Conservation (phyloP, 1,140 invertebrate species). For the Aethina tumida region DNA sequence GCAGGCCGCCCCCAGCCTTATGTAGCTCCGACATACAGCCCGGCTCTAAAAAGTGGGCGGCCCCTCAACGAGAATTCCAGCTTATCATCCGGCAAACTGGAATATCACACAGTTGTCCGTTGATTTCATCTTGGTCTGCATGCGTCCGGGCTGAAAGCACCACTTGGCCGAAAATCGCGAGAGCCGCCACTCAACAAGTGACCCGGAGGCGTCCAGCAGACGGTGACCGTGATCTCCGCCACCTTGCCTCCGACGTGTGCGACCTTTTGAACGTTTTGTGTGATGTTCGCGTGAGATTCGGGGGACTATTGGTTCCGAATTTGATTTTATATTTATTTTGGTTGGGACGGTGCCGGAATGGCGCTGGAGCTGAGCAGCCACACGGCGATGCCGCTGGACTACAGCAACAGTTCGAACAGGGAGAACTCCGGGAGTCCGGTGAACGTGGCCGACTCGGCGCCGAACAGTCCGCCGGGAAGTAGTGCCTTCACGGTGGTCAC, state of each 20-base stretch:
- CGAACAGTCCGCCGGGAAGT: conserved; percentile 27
- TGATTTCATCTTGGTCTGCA: conserved; percentile 21
- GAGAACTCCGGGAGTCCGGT: conserved; percentile 28
- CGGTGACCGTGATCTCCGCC: not conserved
- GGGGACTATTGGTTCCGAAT: not conserved
- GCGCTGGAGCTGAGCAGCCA: conserved; percentile 33
- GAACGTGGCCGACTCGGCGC: conserved; percentile 26
- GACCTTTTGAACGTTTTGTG: conserved; percentile 5
- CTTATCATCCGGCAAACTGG: conserved; percentile 22
- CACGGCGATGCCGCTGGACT: conserved; percentile 33
- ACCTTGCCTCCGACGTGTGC: not conserved
- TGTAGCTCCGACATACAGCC: conserved; percentile 8
- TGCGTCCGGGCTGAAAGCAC: conserved; percentile 19
- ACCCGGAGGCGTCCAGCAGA: not conserved
- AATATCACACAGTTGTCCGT: conserved; percentile 28
- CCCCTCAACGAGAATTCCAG: conserved; percentile 16
- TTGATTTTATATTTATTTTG: not conserved
- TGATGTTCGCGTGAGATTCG: not conserved
- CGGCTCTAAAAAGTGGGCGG: conserved; percentile 2
- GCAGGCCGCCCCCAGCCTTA: conserved; percentile 13
- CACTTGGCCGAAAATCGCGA: conserved; percentile 2
- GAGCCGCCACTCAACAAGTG: too few species aligned
- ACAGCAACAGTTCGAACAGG: conserved; percentile 27
- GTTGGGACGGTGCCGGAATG: conserved; percentile 20
- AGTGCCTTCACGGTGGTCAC: conserved; percentile 34